Conservation (phyloP, 2,888 invertebrate genomes). For the Cantharis flavilabris region DNA sequence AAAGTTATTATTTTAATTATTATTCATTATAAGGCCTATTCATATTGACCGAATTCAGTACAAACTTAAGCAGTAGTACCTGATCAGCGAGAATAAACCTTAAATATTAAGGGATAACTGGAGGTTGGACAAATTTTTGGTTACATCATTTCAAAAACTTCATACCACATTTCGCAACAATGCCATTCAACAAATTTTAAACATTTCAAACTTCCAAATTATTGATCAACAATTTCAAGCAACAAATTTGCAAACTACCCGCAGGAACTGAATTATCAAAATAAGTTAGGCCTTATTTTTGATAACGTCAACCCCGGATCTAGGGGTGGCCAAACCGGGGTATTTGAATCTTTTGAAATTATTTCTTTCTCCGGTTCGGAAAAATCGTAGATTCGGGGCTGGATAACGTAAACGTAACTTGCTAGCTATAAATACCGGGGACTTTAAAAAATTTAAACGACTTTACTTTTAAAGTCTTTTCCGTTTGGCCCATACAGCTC, state of each 20-base stretch:
- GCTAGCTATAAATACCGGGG: background rate
- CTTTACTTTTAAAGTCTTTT: background rate
- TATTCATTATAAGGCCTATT: constrained; percentile 39
- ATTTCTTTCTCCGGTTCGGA: no score
- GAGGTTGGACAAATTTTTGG: background rate
- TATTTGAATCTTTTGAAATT: no score
- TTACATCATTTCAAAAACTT: background rate
- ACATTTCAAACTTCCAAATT: background rate
- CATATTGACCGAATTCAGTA: constrained; percentile 43
- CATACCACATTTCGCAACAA: background rate
- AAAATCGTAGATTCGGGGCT: no score
- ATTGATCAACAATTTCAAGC: background rate
- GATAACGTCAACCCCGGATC: background rate
- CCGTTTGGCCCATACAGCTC: background rate
- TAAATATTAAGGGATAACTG: background rate
- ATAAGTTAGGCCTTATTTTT: background rate
- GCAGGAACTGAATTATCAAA: background rate
- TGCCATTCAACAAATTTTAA: constrained; percentile 1
- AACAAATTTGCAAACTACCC: background rate
- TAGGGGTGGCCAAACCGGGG: no score
- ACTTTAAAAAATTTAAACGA: background rate
- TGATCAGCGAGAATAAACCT: constrained; percentile 38
- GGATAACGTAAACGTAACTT: background rate
- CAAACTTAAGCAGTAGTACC: constrained; percentile 27
- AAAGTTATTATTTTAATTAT: background rate